Evolutionary conservation across 2,797 vertebrate genomes (phyloP), one percentile per base, ranked within the genome.

Genomic region (Vultur gryphus): DNA sequence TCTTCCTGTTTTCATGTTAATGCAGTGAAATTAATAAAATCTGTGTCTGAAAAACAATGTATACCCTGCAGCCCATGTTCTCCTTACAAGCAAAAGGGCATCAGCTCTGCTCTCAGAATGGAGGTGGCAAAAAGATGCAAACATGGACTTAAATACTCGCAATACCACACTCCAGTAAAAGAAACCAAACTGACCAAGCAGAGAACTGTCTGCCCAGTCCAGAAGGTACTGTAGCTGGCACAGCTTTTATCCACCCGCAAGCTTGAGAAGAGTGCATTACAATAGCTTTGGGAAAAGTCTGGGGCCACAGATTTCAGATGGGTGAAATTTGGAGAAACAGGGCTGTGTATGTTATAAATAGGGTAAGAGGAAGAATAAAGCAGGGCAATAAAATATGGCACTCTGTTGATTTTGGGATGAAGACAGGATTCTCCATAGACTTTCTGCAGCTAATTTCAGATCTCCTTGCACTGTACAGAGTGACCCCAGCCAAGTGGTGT

Each of bases 21-120:
- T 51, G 26, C 7, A 62, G 39, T 49, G 62, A 76, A 84, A 88
- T 57, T 9, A 96, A 94, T 95, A 89, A 97, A 96, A 76, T 26
- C 15, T 24, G 10, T 61, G 49, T 54, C 46, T 94, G 80, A 35
- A 83, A 72, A 71, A 23, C 15, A 62, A 11, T 17, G 10, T 39
- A 31, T n/a, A 39, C 3, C 11, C 25, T 31, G 17, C n/a, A 64
- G 58, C 3, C 21, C 8, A 6, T 13, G 15, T 70, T 95, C 12
- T 92, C 31, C 21, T 37, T 13, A 3, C 43, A 39, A 70, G 43
- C 3, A 58, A 77, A 76, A 77, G 31, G 19, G 4, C 33, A 48
- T 66, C 39, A 58, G 33, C 29, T 88, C 35, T 80, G 39, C 28
- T 75, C 18, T 48, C 18, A 75, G 39, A 59, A 16, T 16, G 18